Percentiles rank a stretch among this genome's conserved stretches.
These are phyloP conservation scores for Chrysomela aeneicollis DNA, from an alignment of 2,888 invertebrate species.

Conservation along the genomic window DNA sequence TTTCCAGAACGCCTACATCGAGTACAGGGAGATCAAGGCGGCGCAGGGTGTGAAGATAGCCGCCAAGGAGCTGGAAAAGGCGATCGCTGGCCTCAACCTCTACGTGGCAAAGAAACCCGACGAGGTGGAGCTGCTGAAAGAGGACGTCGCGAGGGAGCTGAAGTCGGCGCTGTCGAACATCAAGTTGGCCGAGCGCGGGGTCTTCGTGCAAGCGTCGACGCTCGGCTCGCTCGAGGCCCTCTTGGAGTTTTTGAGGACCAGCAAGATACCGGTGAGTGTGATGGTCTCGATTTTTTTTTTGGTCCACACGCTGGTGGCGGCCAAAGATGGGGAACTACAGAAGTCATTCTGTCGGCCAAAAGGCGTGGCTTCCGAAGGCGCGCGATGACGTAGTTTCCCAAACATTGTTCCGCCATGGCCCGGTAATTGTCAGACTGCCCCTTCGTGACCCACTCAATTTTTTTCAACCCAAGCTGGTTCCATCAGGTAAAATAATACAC, in stretches of 20 bases:
- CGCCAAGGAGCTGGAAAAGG: constrained; percentile 97
- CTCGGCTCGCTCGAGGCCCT: constrained; percentile 97
- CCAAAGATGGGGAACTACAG: too few species aligned
- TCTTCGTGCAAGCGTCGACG: constrained; percentile 99
- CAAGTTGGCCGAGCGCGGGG: constrained; percentile 89
- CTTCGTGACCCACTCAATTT: too few species aligned
- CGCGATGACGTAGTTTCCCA: too few species aligned
- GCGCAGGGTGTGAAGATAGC: constrained; percentile 99
- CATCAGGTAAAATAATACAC: too few species aligned
- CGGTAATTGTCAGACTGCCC: too few species aligned
- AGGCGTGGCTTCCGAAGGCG: too few species aligned
- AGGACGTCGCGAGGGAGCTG: constrained; percentile 86
- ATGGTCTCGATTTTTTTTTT: too few species aligned
- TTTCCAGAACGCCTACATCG: constrained; percentile 86
- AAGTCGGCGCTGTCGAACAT: constrained; percentile 91
- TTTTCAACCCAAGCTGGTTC: too few species aligned
- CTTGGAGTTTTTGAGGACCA: constrained; percentile 88
- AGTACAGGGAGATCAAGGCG: constrained; percentile 92
- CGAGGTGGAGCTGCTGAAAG: constrained; percentile 86
- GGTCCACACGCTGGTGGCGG: too few species aligned
- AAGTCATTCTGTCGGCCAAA: too few species aligned
- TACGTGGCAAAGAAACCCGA: constrained; percentile 92
- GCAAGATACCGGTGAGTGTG: constrained; percentile 89
- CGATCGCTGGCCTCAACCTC: constrained; percentile 94
- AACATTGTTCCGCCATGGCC: too few species aligned